Evolutionary conservation across 2,888 invertebrate genomes (phyloP).

Genomic region (Lomographa bimaculata): DNA sequence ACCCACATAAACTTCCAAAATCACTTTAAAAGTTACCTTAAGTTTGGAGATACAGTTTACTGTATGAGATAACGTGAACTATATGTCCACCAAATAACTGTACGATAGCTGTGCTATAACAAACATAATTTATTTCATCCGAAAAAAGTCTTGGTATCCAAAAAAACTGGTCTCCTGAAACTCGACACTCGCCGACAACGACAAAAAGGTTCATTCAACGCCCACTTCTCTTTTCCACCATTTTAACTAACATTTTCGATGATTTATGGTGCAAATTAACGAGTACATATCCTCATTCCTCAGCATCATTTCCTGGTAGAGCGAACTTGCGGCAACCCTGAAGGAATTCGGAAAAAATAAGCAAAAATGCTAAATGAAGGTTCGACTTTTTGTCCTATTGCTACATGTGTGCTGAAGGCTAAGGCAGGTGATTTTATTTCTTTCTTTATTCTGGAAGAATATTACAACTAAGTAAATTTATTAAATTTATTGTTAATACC

Average conservation of each 20-base stretch:
- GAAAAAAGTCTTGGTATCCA: too few relatives aligned
- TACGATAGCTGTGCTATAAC: too few relatives aligned
- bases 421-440: constrained; percentile 7
- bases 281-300: constrained; percentile 82
- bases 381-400: constrained; percentile 32
- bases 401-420: constrained; percentile 12
- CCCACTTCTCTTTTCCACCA: constrained; percentile 51
- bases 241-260: constrained; percentile 71
- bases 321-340: constrained; percentile 64
- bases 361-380: constrained; percentile 54
- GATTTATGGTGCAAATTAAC: constrained; percentile 83
- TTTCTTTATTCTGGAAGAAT: background rate
- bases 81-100: too few relatives aligned
- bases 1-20: background rate
- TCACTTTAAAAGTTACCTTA: too few relatives aligned
- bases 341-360: constrained; percentile 57
- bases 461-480: background rate
- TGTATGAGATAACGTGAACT: too few relatives aligned
- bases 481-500: too few relatives aligned
- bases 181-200: constrained; percentile 55
- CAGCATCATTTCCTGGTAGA: constrained; percentile 81
- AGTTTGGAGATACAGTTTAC: too few relatives aligned
- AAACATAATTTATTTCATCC: too few relatives aligned
- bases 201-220: constrained; percentile 67
- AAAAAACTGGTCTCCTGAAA: constrained; percentile 63